Percentiles rank a stretch among this genome's conserved stretches.
Evolutionary conservation across 2,888 invertebrate genomes (phyloP).

Genomic region (Drosophila greeni): DNA sequence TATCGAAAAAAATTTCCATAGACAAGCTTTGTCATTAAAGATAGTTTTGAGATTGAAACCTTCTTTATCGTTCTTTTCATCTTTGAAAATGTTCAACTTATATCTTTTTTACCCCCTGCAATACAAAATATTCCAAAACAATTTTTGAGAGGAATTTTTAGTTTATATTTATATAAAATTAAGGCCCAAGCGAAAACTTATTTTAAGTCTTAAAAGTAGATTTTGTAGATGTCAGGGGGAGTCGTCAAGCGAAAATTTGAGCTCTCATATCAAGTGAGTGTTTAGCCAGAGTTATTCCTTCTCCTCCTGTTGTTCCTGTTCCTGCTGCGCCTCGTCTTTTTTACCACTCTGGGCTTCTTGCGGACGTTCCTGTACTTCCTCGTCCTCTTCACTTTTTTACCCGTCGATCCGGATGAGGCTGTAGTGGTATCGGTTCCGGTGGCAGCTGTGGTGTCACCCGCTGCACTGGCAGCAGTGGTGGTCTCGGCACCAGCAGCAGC

Average conservation of each 20-base stretch:
- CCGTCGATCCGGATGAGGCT: background rate
- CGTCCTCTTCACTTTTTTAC: background rate
- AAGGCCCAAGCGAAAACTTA: background rate
- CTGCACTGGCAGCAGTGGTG: background rate
- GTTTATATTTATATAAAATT: background rate
- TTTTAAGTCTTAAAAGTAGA: background rate
- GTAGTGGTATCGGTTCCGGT: background rate
- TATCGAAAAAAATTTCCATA: background rate
- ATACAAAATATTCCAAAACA: too few species aligned
- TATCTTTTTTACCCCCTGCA: too few species aligned
- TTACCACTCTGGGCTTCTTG: background rate
- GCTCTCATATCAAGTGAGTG: too few species aligned
- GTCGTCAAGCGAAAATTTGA: too few species aligned
- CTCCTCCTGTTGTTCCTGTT: conserved; percentile 2
- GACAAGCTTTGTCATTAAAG: too few species aligned
- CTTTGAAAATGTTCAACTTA: too few species aligned
- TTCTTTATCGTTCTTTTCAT: background rate
- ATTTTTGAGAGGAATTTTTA: too few species aligned
- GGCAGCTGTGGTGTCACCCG: background rate
- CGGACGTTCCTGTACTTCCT: background rate
- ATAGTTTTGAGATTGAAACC: background rate
- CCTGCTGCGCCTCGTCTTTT: background rate
- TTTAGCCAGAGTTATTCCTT: background rate
- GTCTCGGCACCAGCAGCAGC: background rate
- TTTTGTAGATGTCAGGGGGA: background rate